phyloP scores from a whole-genome alignment of 2,113 vertebrate genomes.

The Pardalotus punctatus region DNA sequence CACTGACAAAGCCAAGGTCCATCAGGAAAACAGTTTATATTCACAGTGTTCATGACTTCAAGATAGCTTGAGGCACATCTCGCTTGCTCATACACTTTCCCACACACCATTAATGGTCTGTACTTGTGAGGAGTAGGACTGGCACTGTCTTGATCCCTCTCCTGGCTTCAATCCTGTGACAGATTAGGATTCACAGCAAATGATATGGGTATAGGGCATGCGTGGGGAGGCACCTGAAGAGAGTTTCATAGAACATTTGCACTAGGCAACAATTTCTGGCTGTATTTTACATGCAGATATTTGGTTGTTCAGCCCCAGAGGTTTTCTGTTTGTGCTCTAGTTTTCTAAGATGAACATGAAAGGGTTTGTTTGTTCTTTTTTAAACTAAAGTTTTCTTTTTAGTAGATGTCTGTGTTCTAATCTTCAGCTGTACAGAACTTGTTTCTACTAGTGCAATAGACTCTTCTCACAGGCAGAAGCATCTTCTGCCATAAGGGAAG shows the following conservation, averaged over 20 bases:
- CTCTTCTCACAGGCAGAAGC: neutral
- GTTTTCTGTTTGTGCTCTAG: neutral
- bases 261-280: neutral
- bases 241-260: neutral
- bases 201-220: neutral
- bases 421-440: neutral
- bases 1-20: neutral
- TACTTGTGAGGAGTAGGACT: neutral
- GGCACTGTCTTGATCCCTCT: neutral
- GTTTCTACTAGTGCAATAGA: neutral
- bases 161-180: neutral
- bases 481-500: neutral
- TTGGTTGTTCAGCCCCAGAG: neutral
- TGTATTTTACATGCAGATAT: neutral
- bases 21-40: neutral
- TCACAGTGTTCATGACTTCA: neutral
- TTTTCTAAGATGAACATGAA: neutral
- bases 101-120: accelerated
- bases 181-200: neutral
- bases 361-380: neutral
- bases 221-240: neutral
- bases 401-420: neutral
- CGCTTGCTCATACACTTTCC: accelerated
- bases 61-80: neutral
- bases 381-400: neutral